Conservation (phyloP, 2,113 vertebrate species). For the Brienomyrus brachyistius region DNA sequence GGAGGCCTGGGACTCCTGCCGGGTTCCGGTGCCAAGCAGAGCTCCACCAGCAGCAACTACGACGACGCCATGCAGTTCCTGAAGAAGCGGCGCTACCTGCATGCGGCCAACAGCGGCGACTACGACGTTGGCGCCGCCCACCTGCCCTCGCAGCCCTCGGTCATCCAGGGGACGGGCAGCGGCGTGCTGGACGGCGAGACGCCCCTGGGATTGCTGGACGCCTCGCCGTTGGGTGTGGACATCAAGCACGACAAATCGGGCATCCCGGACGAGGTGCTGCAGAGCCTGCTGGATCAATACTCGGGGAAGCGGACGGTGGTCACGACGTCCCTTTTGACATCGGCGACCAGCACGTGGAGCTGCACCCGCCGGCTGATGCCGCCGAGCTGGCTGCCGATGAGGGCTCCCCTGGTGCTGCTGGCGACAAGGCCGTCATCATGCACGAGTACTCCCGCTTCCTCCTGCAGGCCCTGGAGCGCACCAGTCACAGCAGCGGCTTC, state of each 20-base stretch:
- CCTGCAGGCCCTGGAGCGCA: conserved; percentile 95
- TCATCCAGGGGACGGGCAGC: conserved; percentile 79
- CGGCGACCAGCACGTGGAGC: conserved; percentile 79
- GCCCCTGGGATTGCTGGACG: conserved; percentile 75
- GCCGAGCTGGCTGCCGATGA: conserved; percentile 63
- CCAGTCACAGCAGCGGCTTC: conserved; percentile 83
- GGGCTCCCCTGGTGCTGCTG: conserved; percentile 68
- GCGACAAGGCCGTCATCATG: conserved; percentile 83
- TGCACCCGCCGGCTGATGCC: conserved; percentile 69
- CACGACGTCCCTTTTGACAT: conserved; percentile 86
- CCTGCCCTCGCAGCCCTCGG: conserved; percentile 79
- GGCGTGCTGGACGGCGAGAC: conserved; percentile 78
- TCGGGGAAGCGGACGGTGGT: conserved; percentile 76
- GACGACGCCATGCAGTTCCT: conserved; percentile 98
- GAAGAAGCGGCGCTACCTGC: conserved; percentile 93
- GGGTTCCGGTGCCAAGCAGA: conserved; percentile 67
- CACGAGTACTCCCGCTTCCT: conserved; percentile 98
- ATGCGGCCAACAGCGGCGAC: conserved; percentile 72
- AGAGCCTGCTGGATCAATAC: conserved; percentile 95
- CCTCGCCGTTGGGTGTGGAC: conserved; percentile 68
- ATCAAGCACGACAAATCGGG: conserved; percentile 87
- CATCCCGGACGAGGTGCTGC: conserved; percentile 94
- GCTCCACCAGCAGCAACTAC: conserved; percentile 79
- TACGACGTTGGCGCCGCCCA: conserved; percentile 78
- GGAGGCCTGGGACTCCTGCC: conserved; percentile 79